Base-by-base conservation (phyloP, 2,888 invertebrate species). In the Phyto melanocephala region DNA sequence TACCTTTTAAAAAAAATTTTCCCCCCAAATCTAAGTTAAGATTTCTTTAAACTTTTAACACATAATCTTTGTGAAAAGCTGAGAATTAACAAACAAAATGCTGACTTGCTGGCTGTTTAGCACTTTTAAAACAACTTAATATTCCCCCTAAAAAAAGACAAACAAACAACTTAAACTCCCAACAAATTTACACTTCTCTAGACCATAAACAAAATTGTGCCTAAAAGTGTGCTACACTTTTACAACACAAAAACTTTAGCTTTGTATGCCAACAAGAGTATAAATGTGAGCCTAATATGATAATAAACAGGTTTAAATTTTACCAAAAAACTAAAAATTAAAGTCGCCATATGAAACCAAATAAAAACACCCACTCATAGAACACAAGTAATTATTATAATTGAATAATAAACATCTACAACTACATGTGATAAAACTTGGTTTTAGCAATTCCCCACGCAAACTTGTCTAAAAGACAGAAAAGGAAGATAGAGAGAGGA, bases 331-430 rank as follows among this genome's bases (percentile, higher is more conserved):
- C 17, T 17, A 63, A 28, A 22, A 37, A 11, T 50, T 62, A 33
- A 17, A 37, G 22, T 8, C 67, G 52, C 6, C 6, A 28, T 15
- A 54, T 33, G 7, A 52, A 17, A 47, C 17, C 17, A 11, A 0
- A 35, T 47, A 28, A 22, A 35, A 40, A 33, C 24, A 28, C 28
- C 22, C 42, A 28, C 13, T 42, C 15, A 20, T 47, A 17, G 28
- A 37, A 50, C 20, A 76, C 56, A 63, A 56, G 62, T 63, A 70
- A 74, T 70, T 78, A 75, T 56, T 67, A 67, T 79, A 76, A 79
- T 82, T 79, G 79, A 70, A 82, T 76, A 65, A 78, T 47, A 52
- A 42, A 62, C 28, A 24, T 7, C 24, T 15, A 24, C 60, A 35
- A 20, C 10, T 11, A 15, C 17, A 58, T 20, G n/a, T 5, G 7